phyloP scores from a whole-genome alignment of 2,888 invertebrate species.

The Campoplex nolae region DNA sequence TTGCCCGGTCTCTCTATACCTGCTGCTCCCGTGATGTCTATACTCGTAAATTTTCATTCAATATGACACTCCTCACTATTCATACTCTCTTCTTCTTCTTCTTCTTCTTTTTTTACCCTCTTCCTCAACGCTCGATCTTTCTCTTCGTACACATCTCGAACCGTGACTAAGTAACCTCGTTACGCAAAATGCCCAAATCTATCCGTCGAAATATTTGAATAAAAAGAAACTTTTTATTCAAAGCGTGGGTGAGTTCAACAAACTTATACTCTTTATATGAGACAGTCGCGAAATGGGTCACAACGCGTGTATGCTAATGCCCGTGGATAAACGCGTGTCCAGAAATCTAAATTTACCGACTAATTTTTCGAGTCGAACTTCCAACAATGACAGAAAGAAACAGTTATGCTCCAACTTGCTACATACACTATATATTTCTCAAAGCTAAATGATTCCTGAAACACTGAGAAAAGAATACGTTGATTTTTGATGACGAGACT shows the following conservation, averaged over 20 bases:
- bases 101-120: not conserved
- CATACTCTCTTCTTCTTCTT: conserved; percentile 3
- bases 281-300: conserved; percentile 17
- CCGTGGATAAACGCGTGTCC: conserved; percentile 72
- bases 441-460: no score
- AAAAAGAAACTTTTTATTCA: conserved; percentile 1
- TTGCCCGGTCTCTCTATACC: conserved; percentile 37
- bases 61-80: conserved; percentile 31
- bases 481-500: no score
- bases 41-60: conserved; percentile 55
- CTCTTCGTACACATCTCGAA: not conserved
- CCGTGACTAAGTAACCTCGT: conserved; percentile 26
- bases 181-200: conserved; percentile 23
- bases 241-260: conserved; percentile 70
- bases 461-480: no score
- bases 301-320: conserved; percentile 74
- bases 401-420: not conserved
- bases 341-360: conserved; percentile 73
- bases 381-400: not conserved
- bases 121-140: not conserved
- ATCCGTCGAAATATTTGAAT: conserved; percentile 4
- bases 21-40: conserved; percentile 42
- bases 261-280: conserved; percentile 58
- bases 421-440: no score
- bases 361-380: not conserved